These are phyloP conservation scores for Aphelinus atriplicis DNA, from an alignment of 1,140 invertebrate species.

Conservation along the genomic window DNA sequence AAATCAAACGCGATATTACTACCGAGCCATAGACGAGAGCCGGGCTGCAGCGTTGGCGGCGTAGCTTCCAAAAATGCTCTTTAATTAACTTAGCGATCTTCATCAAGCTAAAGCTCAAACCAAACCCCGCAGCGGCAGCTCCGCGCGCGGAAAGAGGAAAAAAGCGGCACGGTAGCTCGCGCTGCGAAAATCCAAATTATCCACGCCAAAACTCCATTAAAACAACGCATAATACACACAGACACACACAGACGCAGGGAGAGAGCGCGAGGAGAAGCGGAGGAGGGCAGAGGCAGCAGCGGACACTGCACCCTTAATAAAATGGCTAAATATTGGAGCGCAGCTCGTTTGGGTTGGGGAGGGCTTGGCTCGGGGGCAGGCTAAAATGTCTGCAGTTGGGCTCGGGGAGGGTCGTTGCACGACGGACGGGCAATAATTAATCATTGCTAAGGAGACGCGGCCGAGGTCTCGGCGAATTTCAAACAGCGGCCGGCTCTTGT, in stretches of 20 bases:
- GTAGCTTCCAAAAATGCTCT: constrained; percentile 18
- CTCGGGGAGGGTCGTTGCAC: not conserved
- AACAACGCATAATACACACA: not conserved
- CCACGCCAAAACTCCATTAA: constrained; percentile 20
- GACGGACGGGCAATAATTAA: constrained; percentile 57
- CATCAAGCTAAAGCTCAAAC: constrained; percentile 18
- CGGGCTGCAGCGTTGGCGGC: not conserved
- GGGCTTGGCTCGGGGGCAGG: not conserved
- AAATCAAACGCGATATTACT: constrained; percentile 18
- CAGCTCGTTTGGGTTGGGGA: too few species aligned
- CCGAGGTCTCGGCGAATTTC: constrained; percentile 43
- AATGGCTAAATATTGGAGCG: constrained; percentile 22
- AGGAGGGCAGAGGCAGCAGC: too few species aligned
- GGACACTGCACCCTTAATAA: constrained; percentile 5
- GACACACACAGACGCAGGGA: too few species aligned
- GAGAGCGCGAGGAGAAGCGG: not conserved
- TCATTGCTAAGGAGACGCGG: constrained; percentile 52
- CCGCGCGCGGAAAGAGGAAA: not conserved
- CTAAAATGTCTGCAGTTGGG: not conserved
- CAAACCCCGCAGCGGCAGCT: not conserved
- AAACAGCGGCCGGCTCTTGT: constrained; percentile 29
- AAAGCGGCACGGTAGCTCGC: not conserved
- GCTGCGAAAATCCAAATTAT: constrained; percentile 32
- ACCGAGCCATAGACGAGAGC: not conserved
- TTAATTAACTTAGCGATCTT: constrained; percentile 35